These are phyloP conservation scores for Hippopotamyrus pictus DNA, from an alignment of 2,797 vertebrate genomes.

Conservation along the genomic window DNA sequence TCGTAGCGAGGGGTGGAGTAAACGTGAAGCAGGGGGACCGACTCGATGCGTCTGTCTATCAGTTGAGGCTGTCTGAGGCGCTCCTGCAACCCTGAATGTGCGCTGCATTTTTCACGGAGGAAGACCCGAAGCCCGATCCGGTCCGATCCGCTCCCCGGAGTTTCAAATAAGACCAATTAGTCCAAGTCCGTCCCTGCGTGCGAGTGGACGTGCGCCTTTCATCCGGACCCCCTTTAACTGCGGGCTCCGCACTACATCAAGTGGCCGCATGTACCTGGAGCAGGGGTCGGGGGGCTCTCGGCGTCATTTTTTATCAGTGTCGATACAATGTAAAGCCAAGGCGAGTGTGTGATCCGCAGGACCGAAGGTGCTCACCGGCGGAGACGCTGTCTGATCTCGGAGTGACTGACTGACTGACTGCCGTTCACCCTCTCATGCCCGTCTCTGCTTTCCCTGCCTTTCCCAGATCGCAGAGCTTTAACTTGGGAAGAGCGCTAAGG, in stretches of 20 bases:
- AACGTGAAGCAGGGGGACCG: slow-evolving; percentile 86
- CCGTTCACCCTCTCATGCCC: slow-evolving; percentile 45
- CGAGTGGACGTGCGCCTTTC: slow-evolving; percentile 50
- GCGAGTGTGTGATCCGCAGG: slow-evolving; percentile 34
- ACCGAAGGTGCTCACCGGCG: slow-evolving; percentile 56
- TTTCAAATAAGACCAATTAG: slow-evolving; percentile 55
- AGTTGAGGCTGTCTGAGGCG: slow-evolving; percentile 95
- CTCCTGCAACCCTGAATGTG: slow-evolving; percentile 80
- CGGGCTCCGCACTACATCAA: slow-evolving; percentile 47
- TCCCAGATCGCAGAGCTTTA: slow-evolving; percentile 31
- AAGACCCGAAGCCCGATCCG: slow-evolving; percentile 55
- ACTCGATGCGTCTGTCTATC: slow-evolving; percentile 99
- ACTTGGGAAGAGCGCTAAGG: slow-evolving; percentile 38
- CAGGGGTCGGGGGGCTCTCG: slow-evolving; percentile 28
- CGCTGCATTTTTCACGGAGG: slow-evolving; percentile 76
- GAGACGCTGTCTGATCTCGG: slow-evolving; percentile 62
- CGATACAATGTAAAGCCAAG: slow-evolving; percentile 38
- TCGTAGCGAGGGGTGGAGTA: slow-evolving; percentile 92
- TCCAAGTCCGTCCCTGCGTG: slow-evolving; percentile 61
- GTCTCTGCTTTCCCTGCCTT: slow-evolving; percentile 46
- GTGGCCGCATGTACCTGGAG: slow-evolving; percentile 57
- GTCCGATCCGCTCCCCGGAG: slow-evolving; percentile 70
- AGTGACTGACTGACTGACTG: slow-evolving; percentile 35
- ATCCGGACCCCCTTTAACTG: slow-evolving; percentile 3
- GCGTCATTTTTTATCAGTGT: slow-evolving; percentile 48